phyloP scores from a whole-genome alignment of 2,888 invertebrate genomes.

The Neocrepidodera transversa region DNA sequence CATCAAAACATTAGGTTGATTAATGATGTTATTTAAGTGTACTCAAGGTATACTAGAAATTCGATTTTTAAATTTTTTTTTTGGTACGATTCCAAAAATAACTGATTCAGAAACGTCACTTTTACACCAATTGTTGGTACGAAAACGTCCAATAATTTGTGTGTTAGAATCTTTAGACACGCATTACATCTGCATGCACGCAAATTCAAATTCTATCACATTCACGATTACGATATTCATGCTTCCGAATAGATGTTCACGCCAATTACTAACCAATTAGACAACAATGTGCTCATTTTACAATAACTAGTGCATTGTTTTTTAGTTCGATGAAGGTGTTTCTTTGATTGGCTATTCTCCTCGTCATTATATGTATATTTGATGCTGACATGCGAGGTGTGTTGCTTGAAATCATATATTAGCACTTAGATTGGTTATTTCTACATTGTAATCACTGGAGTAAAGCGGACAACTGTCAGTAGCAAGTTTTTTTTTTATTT shows the following conservation, averaged over 20 bases:
- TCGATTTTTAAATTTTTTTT: too few relatives aligned
- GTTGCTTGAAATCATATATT: not conserved
- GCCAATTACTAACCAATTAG: constrained; percentile 43
- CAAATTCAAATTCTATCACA: constrained; percentile 47
- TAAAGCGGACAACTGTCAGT: too few relatives aligned
- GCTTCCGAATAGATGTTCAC: constrained; percentile 45
- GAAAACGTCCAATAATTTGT: constrained; percentile 29
- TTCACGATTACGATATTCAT: constrained; percentile 43
- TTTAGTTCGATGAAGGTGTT: constrained; percentile 23
- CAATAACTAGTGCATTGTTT: constrained; percentile 45
- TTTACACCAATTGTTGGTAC: constrained; percentile 43
- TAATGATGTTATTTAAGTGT: too few relatives aligned
- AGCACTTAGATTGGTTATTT: not conserved
- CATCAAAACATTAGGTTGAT: too few relatives aligned
- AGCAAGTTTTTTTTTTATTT: too few relatives aligned
- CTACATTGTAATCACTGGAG: too few relatives aligned
- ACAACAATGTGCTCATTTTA: constrained; percentile 45
- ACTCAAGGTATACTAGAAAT: too few relatives aligned
- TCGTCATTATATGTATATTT: not conserved
- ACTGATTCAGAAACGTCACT: too few relatives aligned
- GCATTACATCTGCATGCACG: constrained; percentile 39
- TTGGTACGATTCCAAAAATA: too few relatives aligned
- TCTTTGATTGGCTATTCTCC: constrained; percentile 18
- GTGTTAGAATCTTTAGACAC: constrained; percentile 38
- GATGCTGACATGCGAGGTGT: constrained; percentile 5